Base-by-base conservation (phyloP, 1,140 invertebrate genomes). In the Eupeodes corollae region DNA sequence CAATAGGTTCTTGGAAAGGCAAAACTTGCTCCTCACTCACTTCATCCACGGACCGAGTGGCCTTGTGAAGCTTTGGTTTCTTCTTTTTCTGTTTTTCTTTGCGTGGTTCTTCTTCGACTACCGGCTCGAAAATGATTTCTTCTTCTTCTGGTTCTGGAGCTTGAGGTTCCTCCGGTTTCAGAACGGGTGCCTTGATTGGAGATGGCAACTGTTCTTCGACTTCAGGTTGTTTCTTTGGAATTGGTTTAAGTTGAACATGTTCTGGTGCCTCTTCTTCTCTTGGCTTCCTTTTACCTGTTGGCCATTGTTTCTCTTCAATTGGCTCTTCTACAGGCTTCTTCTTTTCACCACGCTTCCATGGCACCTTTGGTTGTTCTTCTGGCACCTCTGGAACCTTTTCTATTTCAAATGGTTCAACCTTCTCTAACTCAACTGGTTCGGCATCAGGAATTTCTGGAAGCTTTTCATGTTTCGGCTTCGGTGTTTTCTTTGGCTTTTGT, bases 241-340 rank as follows among this genome's bases (percentile, higher is more conserved):
- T 71, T 3, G 73, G 73, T 49, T 78, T 76, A 1, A 77, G 56
- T 31, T 64, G 56, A 9, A 73, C 58, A 44, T 70, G 63, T 58
- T 75, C 72, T 1, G 66, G 67, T 50, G 69, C 60, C 37, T 70
- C 58, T 52, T 67, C 65, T n/a, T 62, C 55, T 56, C 59, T 58
- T 16, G 70, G 66, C 31, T 55, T 55, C 3, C 62, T 57, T 47
- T 72, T 73, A 10, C 60, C 61, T 10, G 53, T 66, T 10, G 73
- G 69, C 65, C 63, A 67, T 56, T 70, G 55, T 40, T 70, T 68
- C 49, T 68, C 58, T 49, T 73, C 73, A 5, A 61, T 45, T 12
- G 65, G 63, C 35, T 73, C 66, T 50, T 66, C 58, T 39, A 69
- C 58, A 12, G 61, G 54, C 41, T 66, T 64, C 38, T 66, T 59